Conservation (phyloP, 2,113 vertebrate species). For the Chascanopsetta lugubris region DNA sequence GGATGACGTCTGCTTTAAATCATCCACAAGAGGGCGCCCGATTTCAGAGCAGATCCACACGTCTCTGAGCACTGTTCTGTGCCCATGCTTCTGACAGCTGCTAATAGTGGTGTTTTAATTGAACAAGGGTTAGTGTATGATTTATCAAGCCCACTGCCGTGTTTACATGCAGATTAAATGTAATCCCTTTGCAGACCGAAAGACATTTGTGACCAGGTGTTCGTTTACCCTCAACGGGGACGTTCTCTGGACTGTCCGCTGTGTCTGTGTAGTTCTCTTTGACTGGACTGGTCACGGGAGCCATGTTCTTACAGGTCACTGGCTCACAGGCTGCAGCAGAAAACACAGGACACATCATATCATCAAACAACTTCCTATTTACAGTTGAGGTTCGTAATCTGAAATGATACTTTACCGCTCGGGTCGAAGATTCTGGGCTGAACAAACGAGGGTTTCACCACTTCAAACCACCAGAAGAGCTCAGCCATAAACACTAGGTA, state of each 20-base stretch:
- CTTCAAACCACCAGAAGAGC: constrained; percentile 99
- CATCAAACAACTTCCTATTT: not conserved
- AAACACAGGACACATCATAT: not conserved
- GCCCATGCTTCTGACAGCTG: not conserved
- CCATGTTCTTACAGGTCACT: constrained; percentile 54
- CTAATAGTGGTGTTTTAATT: not conserved
- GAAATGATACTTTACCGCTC: constrained; percentile 79
- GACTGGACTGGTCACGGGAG: constrained; percentile 71
- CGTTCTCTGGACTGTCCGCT: constrained; percentile 56
- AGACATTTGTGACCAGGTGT: too few relatives aligned
- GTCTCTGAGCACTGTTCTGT: not conserved
- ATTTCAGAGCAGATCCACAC: constrained; percentile 18
- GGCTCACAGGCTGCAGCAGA: constrained; percentile 50
- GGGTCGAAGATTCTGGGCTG: constrained; percentile 86
- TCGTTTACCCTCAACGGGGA: constrained; percentile 54
- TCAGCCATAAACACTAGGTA: constrained; percentile 99
- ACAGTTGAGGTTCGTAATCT: not conserved
- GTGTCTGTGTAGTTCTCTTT: constrained; percentile 69
- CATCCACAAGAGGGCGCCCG: constrained; percentile 51
- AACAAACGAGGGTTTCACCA: constrained; percentile 96
- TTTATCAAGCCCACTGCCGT: not conserved
- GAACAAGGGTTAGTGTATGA: too few relatives aligned
- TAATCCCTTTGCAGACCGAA: too few relatives aligned
- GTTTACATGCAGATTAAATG: not conserved
- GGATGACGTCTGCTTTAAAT: too few relatives aligned